Evolutionary conservation across 2,113 vertebrate species (phyloP), one percentile per base, ranked within the genome.

Genomic region (Pseudorasbora parva): DNA sequence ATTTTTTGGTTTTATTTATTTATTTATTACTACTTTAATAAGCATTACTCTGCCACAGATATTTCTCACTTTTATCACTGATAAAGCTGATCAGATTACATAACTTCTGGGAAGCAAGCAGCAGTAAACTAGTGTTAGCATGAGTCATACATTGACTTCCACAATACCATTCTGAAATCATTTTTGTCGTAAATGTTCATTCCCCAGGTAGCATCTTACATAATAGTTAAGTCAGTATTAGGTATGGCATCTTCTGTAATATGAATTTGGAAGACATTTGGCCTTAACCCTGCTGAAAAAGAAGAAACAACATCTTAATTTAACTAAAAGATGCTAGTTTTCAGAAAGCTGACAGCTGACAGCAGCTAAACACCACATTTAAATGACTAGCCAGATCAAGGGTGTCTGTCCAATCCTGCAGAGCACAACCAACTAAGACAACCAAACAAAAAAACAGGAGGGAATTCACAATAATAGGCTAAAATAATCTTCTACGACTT

Each of bases 211-310:
- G 64, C 21, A 43, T 69, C 30, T 78, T 78, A 37, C 37, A 57
- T 30, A 27, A 84, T 37, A 56, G n/a, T 80, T 56, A 21, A 80
- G 73, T 80, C 73, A 45, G 27, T 23, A 49, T 59, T 78, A 14
- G 0, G 17, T 21, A 75, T 57, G 74, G 21, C 19, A 41, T 11
- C 17, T 14, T n/a, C 19, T 71, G 19, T 71, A 43, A 23, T 1
- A 68, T 37, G 30, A 5, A 37, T 68, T 66, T 11, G 17, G 17
- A 68, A 68, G 17, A 37, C 19, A 33, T 68, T 21, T 62, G 25
- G 25, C 60, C 7, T 30, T 21, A 54, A 54, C 17, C 17, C 6
- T 54, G 51, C 2, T 19, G 51, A 54, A 54, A 7, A 54, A 54
- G 17, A 54, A 54, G 7, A 21, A 54, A 54, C 17, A 21, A 19